Base-by-base conservation (phyloP, 2,113 vertebrate species). In the Hippocampus comes region DNA sequence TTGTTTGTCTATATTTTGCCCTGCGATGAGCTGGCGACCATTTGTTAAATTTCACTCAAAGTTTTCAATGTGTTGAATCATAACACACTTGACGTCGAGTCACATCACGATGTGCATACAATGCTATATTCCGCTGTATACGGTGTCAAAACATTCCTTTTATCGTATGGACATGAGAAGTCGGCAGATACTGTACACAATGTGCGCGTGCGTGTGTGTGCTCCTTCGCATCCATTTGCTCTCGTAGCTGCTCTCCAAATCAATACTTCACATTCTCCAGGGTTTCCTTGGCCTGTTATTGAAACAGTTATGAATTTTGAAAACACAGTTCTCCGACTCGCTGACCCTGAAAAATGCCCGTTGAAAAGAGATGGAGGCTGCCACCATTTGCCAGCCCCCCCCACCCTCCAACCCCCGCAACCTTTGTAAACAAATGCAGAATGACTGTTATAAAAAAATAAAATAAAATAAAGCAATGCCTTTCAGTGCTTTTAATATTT, bases 161-260 rank as follows among this genome's bases (percentile, higher is more conserved):
- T 66, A 65, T 74, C 75, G 74, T 82, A 79, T 76, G 71, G 67
- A 76, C 69, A 76, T 63, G 65, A 67, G 38, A 61, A 38, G 18
- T 49, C 51, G 51, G 67, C 63, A 21, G 20, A 61, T 80, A 67
- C 46, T 51, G n/a, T 71, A 34, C 63, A 64, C 8, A 56, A 56
- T 78, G 67, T 66, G 48, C 43, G 56, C 61, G 30, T 56, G 46
- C 51, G 68, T 59, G 65, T 59, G 41, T 75, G 65, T 65, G 59
- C 23, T 57, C 21, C 9, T 18, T 61, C 27, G 14, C 30, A 11
- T 46, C 64, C n/a, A 48, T 23, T 49, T 66, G 64, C 64, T 66
- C 43, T 66, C 23, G 48, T 66, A 17, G 64, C 64, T 27, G 23
- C 43, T 48, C 64, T 27, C 64, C 43, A 25, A 66, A 66, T 66